Evolutionary conservation across 2,797 vertebrate species (phyloP), one percentile per base, ranked within the genome.

Genomic region (Paedocypris micromegethes): DNA sequence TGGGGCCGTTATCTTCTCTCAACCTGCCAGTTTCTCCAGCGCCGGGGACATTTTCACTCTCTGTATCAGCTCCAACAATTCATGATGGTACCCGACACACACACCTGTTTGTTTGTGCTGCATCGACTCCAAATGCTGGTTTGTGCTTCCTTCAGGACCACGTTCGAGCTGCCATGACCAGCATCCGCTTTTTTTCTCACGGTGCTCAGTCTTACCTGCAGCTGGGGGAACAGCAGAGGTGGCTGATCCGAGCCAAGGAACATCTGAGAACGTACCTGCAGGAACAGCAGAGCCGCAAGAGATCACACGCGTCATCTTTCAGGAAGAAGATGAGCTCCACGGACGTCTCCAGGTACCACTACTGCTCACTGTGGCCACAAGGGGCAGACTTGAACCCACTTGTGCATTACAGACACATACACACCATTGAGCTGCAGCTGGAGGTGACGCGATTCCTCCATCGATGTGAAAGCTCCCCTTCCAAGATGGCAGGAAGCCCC

Each of bases 61-160:
- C 88, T 99, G 3, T 98, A 97, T 73, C 95, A 97, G 76, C 84
- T 98, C 3, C 97, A 99, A 73, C 93, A 96, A 83, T 99, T 99
- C 79, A 99, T 98, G 95, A 97, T 90, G 92, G 97, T 99, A 73
- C 52, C 54, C 6, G 62, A 68, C 37, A 46, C 43, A 41, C 40
- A 4, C 6, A 41, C 9, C 52, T 55, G 3, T 64, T 23, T 47
- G 23, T 5, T 3, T 23, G 6, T 43, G 23, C 23, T 38, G 44
- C 58, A 59, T 47, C 58, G 41, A 7, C 41, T 23, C 23, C 23
- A 23, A 23, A 7, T 62, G n/a, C 9, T 9, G 6, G 4, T 51
- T 37, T 63, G n/a, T 1, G 23, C 3, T 9, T 52, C 6, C 38
- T 53, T 37, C 8, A 99, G 97, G 97, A 99, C 85, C 92, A 98